Conservation (phyloP, 2,888 invertebrate species). For the Atethmia centrago region DNA sequence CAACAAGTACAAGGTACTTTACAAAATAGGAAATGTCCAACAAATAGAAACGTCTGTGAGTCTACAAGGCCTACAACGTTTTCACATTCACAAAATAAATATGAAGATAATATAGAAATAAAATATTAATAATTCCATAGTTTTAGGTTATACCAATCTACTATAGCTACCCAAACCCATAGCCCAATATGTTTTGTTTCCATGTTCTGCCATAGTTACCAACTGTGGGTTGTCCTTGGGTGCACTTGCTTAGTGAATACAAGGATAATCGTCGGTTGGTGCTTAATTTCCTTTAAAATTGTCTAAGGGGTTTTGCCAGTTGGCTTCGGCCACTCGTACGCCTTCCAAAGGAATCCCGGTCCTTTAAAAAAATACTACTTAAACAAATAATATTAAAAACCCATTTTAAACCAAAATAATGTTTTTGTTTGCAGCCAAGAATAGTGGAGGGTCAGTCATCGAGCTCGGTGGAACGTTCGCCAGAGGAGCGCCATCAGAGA, state of each 20-base stretch:
- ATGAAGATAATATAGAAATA: no score
- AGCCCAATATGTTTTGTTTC: neutral
- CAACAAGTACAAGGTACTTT: no score
- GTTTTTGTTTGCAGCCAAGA: conserved; percentile 75
- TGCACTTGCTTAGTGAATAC: neutral
- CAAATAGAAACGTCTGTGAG: no score
- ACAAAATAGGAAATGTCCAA: no score
- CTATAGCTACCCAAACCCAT: no score
- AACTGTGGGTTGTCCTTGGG: neutral
- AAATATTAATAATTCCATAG: no score
- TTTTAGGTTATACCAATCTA: no score
- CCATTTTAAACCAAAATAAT: neutral
- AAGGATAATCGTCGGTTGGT: neutral
- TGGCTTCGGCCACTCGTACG: neutral
- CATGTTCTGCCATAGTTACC: neutral
- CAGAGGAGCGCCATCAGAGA: conserved; percentile 86
- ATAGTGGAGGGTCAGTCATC: conserved; percentile 87
- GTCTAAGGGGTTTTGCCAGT: neutral
- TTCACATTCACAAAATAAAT: no score
- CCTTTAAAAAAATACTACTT: no score
- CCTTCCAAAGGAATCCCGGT: neutral
- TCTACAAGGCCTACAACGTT: no score
- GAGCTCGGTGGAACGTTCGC: conserved; percentile 86
- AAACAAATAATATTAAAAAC: neutral
- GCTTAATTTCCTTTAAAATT: neutral